These are phyloP conservation scores for Augiades crinisus DNA, from an alignment of 2,888 invertebrate genomes.

Conservation along the genomic window DNA sequence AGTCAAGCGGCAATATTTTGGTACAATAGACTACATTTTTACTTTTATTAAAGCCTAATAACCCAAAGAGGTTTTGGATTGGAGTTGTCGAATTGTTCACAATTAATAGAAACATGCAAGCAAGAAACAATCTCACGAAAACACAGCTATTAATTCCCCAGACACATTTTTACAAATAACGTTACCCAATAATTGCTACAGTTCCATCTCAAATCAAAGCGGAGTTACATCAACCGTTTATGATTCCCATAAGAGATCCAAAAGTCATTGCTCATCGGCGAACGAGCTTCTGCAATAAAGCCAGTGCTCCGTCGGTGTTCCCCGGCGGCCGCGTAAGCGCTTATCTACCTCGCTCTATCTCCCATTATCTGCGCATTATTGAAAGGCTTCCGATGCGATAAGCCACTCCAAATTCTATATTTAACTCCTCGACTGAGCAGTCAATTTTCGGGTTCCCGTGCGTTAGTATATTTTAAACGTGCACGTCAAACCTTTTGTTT, in stretches of 20 bases:
- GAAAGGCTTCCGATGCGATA: conserved; percentile 14
- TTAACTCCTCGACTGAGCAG: not conserved
- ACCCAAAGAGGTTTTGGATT: too few relatives aligned
- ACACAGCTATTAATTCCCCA: too few relatives aligned
- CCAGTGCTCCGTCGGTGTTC: not conserved
- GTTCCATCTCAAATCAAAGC: not conserved
- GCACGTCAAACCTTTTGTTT: not conserved
- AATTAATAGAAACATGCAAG: too few relatives aligned
- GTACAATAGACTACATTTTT: too few relatives aligned
- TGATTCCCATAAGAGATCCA: not conserved
- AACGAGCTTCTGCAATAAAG: not conserved
- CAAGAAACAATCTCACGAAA: too few relatives aligned
- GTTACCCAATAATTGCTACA: not conserved
- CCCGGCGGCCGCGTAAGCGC: conserved; percentile 1
- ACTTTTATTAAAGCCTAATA: too few relatives aligned
- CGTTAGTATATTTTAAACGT: not conserved
- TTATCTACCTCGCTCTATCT: conserved; percentile 10
- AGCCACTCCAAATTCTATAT: conserved; percentile 13
- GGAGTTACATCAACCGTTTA: not conserved
- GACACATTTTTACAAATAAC: not conserved
- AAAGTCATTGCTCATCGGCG: not conserved
- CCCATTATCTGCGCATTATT: conserved; percentile 11
- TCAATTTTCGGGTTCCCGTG: not conserved
- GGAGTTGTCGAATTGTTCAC: too few relatives aligned
- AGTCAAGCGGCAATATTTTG: too few relatives aligned